Percentiles rank a stretch among this genome's conserved stretches.
Conservation (phyloP, 2,113 vertebrate genomes). For the Bagarius yarrelli region DNA sequence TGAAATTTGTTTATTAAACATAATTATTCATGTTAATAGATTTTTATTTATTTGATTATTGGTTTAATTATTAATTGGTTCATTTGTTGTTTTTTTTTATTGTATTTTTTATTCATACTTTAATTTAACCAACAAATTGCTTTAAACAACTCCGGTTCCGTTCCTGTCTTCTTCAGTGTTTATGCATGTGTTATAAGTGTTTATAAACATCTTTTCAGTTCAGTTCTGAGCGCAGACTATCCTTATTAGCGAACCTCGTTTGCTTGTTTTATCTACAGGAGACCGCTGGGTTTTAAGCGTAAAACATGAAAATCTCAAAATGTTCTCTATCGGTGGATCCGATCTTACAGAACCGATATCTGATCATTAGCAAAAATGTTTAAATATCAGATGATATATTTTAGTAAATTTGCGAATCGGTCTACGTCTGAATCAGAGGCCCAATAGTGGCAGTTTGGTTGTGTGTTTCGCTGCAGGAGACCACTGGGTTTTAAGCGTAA, state of each 20-base stretch:
- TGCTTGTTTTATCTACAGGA: neutral
- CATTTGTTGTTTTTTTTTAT: neutral
- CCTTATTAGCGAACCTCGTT: neutral
- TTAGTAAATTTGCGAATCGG: too few species aligned
- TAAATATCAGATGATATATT: too few species aligned
- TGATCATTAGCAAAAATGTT: too few species aligned
- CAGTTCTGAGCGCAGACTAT: neutral
- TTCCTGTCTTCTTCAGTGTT: conserved; percentile 5
- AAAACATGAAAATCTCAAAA: too few species aligned
- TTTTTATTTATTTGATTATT: neutral
- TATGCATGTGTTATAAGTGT: conserved; percentile 4
- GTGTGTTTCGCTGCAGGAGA: neutral
- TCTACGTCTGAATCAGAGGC: too few species aligned
- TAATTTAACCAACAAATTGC: neutral
- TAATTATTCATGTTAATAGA: too few species aligned
- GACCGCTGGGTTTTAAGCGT: neutral
- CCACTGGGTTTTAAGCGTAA: conserved; percentile 15
- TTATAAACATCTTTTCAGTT: neutral
- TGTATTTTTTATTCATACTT: neutral
- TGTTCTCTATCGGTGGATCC: too few species aligned
- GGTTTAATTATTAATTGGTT: neutral
- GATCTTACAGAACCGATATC: too few species aligned
- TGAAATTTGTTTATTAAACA: too few species aligned
- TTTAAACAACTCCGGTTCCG: too few species aligned
- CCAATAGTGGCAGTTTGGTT: too few species aligned